phyloP scores from a whole-genome alignment of 2,888 invertebrate species.

The Erynnis tages region DNA sequence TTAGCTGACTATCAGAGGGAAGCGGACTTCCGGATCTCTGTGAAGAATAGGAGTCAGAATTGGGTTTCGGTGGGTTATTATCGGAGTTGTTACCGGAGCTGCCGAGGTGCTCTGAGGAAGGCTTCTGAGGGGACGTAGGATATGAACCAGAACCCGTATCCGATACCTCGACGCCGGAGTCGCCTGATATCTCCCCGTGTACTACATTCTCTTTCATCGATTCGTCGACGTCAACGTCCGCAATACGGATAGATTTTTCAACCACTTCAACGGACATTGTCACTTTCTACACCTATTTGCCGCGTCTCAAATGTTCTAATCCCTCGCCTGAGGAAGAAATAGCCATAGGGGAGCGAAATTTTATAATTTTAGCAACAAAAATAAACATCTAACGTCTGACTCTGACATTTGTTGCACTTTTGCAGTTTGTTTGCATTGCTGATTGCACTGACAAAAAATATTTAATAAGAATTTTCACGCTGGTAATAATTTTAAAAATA shows the following conservation, averaged over 20 bases:
- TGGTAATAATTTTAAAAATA: too few relatives aligned
- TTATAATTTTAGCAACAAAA: conserved; percentile 47
- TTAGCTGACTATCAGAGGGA: background rate
- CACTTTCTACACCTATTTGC: conserved; percentile 8
- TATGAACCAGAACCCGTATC: conserved; percentile 45
- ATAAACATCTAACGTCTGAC: conserved; percentile 56
- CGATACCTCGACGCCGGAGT: conserved; percentile 55
- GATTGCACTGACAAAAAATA: too few relatives aligned
- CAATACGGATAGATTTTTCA: conserved; percentile 49
- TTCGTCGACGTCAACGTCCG: conserved; percentile 55
- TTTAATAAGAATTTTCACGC: too few relatives aligned
- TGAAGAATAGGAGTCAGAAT: conserved; percentile 6
- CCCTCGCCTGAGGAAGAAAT: conserved; percentile 34
- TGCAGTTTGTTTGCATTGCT: too few relatives aligned
- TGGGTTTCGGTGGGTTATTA: conserved; percentile 1
- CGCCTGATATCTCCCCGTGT: conserved; percentile 44
- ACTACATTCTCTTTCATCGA: conserved; percentile 52
- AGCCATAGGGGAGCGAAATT: conserved; percentile 49
- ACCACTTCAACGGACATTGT: conserved; percentile 55
- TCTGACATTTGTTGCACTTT: conserved; percentile 9
- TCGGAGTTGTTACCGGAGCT: conserved; percentile 14
- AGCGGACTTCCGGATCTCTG: conserved; percentile 20
- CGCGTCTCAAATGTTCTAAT: conserved; percentile 35
- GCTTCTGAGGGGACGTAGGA: conserved; percentile 43
- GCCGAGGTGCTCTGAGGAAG: conserved; percentile 41